phyloP scores from a whole-genome alignment of 2,797 vertebrate genomes.

The Rhinella marina region DNA sequence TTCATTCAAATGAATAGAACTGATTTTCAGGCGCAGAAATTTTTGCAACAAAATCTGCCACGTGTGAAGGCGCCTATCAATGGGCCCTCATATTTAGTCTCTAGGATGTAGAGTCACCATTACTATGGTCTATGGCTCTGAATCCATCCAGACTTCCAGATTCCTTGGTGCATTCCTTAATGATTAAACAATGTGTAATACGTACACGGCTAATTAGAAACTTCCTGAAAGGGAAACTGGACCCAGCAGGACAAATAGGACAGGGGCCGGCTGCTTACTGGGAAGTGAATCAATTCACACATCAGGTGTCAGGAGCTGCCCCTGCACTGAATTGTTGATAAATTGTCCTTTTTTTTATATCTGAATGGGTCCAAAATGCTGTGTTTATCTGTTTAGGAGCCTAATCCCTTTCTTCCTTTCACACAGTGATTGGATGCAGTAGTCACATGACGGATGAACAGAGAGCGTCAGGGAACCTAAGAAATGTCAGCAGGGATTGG shows the following conservation, averaged over 20 bases:
- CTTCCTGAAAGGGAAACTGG: conserved; percentile 15
- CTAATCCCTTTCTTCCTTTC: too few relatives aligned
- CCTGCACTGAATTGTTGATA: too few relatives aligned
- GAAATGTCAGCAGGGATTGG: too few relatives aligned
- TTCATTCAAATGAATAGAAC: too few relatives aligned
- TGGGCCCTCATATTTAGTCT: background rate
- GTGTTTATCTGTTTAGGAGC: too few relatives aligned
- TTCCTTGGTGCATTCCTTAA: background rate
- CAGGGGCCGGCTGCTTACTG: background rate
- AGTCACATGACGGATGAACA: too few relatives aligned
- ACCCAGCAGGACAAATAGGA: background rate
- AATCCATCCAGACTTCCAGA: background rate
- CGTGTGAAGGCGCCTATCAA: background rate
- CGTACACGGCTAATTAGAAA: background rate
- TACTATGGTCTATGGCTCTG: background rate
- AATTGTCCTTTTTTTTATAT: too few relatives aligned
- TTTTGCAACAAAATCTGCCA: too few relatives aligned
- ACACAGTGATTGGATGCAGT: too few relatives aligned
- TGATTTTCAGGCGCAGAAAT: background rate
- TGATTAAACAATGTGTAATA: background rate
- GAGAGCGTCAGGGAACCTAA: too few relatives aligned
- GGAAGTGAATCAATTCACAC: background rate
- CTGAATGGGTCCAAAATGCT: too few relatives aligned
- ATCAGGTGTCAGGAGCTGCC: background rate
- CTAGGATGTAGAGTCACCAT: background rate